Evolutionary conservation across 2,797 vertebrate species (phyloP).

Genomic region (Anguilla megastoma): DNA sequence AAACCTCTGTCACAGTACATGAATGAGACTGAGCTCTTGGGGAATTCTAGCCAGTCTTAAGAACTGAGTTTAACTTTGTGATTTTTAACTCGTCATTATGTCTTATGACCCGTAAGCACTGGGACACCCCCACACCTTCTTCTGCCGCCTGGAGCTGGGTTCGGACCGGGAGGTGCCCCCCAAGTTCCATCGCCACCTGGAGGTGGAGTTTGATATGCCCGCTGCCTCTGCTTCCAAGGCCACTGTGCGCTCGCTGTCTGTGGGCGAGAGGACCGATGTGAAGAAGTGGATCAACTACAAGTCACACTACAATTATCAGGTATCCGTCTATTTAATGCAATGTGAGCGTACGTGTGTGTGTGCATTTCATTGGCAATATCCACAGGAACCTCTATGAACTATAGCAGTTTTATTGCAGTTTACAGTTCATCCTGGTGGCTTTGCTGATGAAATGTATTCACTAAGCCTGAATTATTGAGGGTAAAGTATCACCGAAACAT

Average conservation of each 20-base stretch:
- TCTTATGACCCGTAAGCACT: conserved; percentile 53
- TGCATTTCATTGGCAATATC: conserved; percentile 6
- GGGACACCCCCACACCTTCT: conserved; percentile 87
- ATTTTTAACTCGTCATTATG: conserved; percentile 1
- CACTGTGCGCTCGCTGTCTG: conserved; percentile 77
- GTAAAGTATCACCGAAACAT: background rate
- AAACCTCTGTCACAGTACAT: background rate
- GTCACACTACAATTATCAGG: conserved; percentile 86
- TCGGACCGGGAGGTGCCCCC: conserved; percentile 85
- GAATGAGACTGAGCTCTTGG: background rate
- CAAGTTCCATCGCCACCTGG: conserved; percentile 72
- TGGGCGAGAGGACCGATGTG: conserved; percentile 74
- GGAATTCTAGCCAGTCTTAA: background rate
- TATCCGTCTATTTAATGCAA: conserved; percentile 50
- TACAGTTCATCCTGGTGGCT: conserved; percentile 21
- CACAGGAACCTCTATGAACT: conserved; percentile 19
- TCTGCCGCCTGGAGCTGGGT: conserved; percentile 86
- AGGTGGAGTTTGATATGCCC: conserved; percentile 87
- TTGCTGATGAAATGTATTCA: conserved; percentile 34
- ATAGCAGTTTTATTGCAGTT: conserved; percentile 29
- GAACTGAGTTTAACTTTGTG: background rate
- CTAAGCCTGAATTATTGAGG: conserved; percentile 46
- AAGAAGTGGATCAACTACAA: conserved; percentile 89
- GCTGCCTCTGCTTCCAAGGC: conserved; percentile 81
- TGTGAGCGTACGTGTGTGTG: background rate